Evolutionary conservation across 2,113 vertebrate genomes (phyloP).

Genomic region (Petrocephalus microphthalmus): DNA sequence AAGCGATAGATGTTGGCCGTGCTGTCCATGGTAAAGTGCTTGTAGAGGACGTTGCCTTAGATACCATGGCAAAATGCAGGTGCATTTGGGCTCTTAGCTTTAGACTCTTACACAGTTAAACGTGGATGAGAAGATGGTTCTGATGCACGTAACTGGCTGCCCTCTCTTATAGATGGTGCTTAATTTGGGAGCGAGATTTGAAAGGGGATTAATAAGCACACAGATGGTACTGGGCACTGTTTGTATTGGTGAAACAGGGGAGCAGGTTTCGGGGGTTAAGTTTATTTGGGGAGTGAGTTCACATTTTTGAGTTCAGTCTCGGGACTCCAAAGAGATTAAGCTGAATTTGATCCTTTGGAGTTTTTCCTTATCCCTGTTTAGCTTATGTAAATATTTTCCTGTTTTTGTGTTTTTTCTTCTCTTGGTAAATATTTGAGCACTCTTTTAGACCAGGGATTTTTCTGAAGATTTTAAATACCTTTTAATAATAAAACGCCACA

Average conservation of each 20-base stretch:
- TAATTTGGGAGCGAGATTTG: background rate
- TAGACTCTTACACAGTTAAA: background rate
- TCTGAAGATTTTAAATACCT: conserved; percentile 6
- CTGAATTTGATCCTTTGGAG: background rate
- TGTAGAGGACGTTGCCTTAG: background rate
- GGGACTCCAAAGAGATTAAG: background rate
- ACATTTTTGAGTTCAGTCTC: background rate
- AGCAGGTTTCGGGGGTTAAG: background rate
- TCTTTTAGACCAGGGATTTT: background rate
- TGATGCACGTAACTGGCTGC: background rate
- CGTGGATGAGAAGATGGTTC: background rate
- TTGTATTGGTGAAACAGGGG: background rate
- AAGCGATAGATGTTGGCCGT: background rate
- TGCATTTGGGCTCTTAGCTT: background rate
- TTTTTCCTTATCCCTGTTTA: background rate
- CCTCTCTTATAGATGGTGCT: background rate
- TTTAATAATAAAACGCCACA: background rate
- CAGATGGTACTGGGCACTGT: background rate
- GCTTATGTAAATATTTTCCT: background rate
- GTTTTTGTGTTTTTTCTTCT: background rate
- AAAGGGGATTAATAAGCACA: background rate
- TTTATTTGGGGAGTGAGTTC: background rate
- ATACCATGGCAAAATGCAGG: background rate
- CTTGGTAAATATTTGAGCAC: background rate
- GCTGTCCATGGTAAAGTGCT: background rate